Conservation (phyloP, 2,888 invertebrate species). For the Tachina grossa region DNA sequence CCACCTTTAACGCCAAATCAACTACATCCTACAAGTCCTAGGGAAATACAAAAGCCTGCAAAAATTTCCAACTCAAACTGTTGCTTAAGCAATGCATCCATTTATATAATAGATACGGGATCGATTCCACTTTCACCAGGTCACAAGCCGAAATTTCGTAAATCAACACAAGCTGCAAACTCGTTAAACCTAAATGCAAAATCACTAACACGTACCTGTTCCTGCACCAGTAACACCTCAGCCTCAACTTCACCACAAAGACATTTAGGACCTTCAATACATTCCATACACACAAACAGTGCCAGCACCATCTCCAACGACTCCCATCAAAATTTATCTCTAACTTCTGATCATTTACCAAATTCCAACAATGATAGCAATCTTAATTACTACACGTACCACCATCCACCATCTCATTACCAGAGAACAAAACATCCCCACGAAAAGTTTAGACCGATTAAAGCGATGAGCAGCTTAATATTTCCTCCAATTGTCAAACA, state of each 20-base stretch:
- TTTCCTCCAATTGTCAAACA: conserved; percentile 80
- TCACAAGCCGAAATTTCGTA: conserved; percentile 79
- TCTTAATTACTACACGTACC: conserved; percentile 68
- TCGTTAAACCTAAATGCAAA: conserved; percentile 41
- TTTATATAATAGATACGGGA: conserved; percentile 77
- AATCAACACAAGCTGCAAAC: conserved; percentile 63
- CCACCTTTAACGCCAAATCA: conserved; percentile 68
- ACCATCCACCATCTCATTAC: conserved; percentile 61
- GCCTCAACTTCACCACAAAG: conserved; percentile 42
- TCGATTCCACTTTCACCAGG: conserved; percentile 75
- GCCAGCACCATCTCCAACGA: conserved; percentile 62
- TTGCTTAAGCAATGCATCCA: conserved; percentile 53
- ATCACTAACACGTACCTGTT: conserved; percentile 75
- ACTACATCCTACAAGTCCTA: conserved; percentile 50
- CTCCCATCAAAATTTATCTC: conserved; percentile 51
- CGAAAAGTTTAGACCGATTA: conserved; percentile 82
- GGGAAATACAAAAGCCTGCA: conserved; percentile 44
- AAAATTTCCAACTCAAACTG: conserved; percentile 32
- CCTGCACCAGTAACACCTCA: conserved; percentile 73
- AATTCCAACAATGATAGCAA: conserved; percentile 66
- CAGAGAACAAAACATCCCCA: conserved; percentile 74
- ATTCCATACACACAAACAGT: conserved; percentile 52
- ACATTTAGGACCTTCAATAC: conserved; percentile 32
- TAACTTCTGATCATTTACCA: conserved; percentile 26
- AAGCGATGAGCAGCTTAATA: conserved; percentile 83